phyloP scores from a whole-genome alignment of 1,140 invertebrate species.

The Tribolium madens region DNA sequence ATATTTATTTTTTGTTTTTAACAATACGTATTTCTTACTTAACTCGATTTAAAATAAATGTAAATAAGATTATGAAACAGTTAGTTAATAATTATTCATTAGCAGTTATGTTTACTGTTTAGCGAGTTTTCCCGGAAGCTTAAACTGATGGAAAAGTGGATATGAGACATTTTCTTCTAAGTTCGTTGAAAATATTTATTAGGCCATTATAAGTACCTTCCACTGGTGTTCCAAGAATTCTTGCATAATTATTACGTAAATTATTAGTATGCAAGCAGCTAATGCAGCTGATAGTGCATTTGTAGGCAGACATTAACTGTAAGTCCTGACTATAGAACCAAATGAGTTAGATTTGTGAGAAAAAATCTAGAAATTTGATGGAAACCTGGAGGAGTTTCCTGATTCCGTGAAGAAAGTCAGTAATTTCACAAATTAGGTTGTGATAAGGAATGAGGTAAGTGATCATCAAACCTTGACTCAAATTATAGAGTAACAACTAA shows the following conservation, averaged over 20 bases:
- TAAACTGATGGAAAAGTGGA: not conserved
- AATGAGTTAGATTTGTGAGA: not conserved
- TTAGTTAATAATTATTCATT: slow-evolving; percentile 1
- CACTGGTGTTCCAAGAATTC: slow-evolving; percentile 8
- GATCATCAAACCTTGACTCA: slow-evolving; percentile 6
- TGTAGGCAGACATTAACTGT: slow-evolving; percentile 25
- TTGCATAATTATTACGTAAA: slow-evolving; percentile 28
- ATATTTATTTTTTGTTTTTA: not conserved
- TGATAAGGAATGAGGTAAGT: not conserved
- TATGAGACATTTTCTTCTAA: not conserved
- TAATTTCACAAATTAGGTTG: not conserved
- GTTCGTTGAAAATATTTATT: not conserved
- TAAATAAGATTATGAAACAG: slow-evolving; percentile 4
- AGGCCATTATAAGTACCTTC: not conserved
- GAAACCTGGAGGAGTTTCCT: not conserved
- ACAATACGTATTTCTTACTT: not conserved
- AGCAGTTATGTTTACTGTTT: slow-evolving; percentile 1
- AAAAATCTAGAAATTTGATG: not conserved
- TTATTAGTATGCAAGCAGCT: slow-evolving; percentile 16
- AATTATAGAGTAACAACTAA: not conserved
- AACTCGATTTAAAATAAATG: not conserved
- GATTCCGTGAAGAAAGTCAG: not conserved
- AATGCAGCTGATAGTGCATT: slow-evolving; percentile 23
- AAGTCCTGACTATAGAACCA: not conserved
- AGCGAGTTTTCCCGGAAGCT: slow-evolving; percentile 12